These are phyloP conservation scores for Notamacropus eugenii DNA, from an alignment of 2,797 vertebrate genomes.

Conservation along the genomic window DNA sequence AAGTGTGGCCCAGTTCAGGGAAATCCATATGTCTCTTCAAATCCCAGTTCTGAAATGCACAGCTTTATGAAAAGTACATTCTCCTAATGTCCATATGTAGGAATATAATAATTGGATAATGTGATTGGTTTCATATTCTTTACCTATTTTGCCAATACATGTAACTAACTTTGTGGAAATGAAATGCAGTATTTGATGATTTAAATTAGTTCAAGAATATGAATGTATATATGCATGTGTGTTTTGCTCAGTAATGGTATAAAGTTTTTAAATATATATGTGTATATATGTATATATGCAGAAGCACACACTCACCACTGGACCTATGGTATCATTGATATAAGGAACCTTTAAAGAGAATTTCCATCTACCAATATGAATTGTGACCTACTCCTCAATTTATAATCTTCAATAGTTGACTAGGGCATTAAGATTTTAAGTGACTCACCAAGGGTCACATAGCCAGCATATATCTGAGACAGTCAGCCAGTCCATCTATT, in stretches of 20 bases:
- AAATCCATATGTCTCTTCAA: slow-evolving; percentile 33
- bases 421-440: background rate
- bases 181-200: background rate
- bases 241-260: no score
- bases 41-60: background rate
- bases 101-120: background rate
- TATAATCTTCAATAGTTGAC: background rate
- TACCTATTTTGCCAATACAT: background rate
- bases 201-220: slow-evolving; percentile 17
- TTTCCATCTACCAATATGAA: background rate
- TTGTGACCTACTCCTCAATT: background rate
- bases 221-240: background rate
- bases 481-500: background rate
- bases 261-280: no score
- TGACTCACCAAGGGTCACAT: background rate
- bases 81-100: background rate
- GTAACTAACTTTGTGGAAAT: slow-evolving; percentile 7
- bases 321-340: background rate
- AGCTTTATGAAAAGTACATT: slow-evolving; percentile 37
- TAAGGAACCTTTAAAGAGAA: background rate
- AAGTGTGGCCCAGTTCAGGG: background rate
- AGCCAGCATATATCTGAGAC: background rate
- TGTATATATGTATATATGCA: background rate
- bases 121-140: slow-evolving; percentile 25
- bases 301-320: background rate